Conservation (phyloP, 1,140 invertebrate genomes). For the Contarinia nasturtii region DNA sequence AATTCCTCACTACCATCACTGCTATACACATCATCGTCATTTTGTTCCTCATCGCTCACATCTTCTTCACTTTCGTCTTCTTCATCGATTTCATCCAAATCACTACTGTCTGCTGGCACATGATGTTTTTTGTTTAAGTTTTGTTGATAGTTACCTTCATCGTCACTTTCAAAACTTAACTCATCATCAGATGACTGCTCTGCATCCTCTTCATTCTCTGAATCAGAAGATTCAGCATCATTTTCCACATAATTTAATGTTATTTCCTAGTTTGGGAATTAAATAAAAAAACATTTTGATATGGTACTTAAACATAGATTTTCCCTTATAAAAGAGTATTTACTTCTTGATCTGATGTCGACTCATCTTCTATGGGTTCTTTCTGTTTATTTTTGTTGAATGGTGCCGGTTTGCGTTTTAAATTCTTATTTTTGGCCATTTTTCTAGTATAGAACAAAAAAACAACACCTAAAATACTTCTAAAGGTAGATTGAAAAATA, state of each 20-base stretch:
- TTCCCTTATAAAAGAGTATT: too few species aligned
- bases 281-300: not conserved
- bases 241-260: not conserved
- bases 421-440: not conserved
- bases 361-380: not conserved
- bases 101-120: conserved; percentile 12
- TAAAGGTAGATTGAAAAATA: too few species aligned
- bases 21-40: conserved; percentile 5
- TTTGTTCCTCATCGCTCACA: conserved; percentile 13
- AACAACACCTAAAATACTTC: too few species aligned
- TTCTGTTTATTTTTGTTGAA: not conserved
- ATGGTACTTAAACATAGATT: too few species aligned
- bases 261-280: not conserved
- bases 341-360: not conserved
- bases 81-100: not conserved
- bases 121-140: conserved; percentile 12
- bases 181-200: conserved; percentile 30
- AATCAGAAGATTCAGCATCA: not conserved
- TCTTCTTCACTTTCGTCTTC: conserved; percentile 17
- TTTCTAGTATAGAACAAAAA: too few species aligned
- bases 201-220: not conserved
- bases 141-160: conserved; percentile 25
- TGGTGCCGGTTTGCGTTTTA: not conserved
- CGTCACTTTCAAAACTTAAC: conserved; percentile 27
- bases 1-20: not conserved